These are phyloP conservation scores for Hydrozoanthus tunicans DNA, from an alignment of 64 coral and sea anemone genomes.

Conservation along the genomic window DNA sequence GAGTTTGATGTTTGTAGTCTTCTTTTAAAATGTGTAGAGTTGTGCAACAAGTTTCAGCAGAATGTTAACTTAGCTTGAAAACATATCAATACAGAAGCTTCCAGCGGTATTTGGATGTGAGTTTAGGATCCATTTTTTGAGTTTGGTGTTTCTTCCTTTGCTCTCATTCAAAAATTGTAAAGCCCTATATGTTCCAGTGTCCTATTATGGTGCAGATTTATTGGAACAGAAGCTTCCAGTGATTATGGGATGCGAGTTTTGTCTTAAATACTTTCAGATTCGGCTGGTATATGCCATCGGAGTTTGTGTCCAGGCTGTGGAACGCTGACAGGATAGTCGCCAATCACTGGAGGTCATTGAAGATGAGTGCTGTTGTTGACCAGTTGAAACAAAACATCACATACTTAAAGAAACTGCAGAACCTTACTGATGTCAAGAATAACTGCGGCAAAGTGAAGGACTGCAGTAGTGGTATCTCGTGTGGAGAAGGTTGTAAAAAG, in stretches of 20 bases:
- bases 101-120: too few species aligned
- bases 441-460: constrained; percentile 45
- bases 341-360: constrained; percentile 72
- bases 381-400: constrained; percentile 59
- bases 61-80: too few species aligned
- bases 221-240: too few species aligned
- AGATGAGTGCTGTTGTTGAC: constrained; percentile 33
- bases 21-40: too few species aligned
- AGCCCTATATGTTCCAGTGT: too few species aligned
- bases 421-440: constrained; percentile 45
- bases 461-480: constrained; percentile 34
- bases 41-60: too few species aligned
- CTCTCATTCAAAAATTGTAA: too few species aligned
- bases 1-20: too few species aligned
- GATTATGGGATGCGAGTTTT: background rate
- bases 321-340: constrained; percentile 52
- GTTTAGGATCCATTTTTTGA: too few species aligned
- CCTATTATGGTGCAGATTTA: too few species aligned
- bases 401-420: constrained; percentile 45
- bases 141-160: too few species aligned
- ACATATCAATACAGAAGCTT: too few species aligned
- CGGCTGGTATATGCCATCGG: constrained; percentile 85
- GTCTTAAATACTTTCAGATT: constrained; percentile 40
- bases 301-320: constrained; percentile 73
- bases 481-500: constrained; percentile 1